Conservation (phyloP, 2,113 vertebrate species). For the Lepisosteus oculatus region DNA sequence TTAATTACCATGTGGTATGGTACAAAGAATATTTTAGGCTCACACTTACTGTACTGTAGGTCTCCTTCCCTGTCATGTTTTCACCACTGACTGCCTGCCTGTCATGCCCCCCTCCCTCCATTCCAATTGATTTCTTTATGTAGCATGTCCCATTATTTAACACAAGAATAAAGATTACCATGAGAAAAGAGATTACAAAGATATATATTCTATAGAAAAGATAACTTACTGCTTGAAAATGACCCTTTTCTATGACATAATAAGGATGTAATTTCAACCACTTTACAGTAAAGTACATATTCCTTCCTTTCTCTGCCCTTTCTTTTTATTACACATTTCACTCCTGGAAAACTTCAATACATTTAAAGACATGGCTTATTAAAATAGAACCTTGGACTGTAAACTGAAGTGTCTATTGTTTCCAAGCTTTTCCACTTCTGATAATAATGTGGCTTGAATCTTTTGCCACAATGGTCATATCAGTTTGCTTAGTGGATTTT, state of each 20-base stretch:
- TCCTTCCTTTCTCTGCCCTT: not conserved
- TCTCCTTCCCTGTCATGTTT: slow-evolving; percentile 41
- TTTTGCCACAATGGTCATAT: too few species aligned
- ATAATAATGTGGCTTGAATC: too few species aligned
- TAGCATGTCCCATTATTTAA: slow-evolving; percentile 10
- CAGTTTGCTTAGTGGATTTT: too few species aligned
- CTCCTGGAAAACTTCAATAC: not conserved
- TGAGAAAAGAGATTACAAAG: slow-evolving; percentile 9
- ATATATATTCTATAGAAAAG: not conserved
- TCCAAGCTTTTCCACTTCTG: too few species aligned
- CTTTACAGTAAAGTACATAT: slow-evolving; percentile 2
- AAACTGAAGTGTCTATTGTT: not conserved
- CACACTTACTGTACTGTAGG: not conserved
- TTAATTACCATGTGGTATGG: too few species aligned
- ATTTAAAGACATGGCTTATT: not conserved
- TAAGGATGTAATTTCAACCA: slow-evolving; percentile 16
- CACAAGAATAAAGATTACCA: slow-evolving; percentile 8
- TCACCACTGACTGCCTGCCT: not conserved
- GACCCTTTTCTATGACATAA: slow-evolving; percentile 7
- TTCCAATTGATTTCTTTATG: slow-evolving; percentile 23
- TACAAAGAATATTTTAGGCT: not conserved
- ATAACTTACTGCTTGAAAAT: slow-evolving; percentile 3
- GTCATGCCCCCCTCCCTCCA: not conserved
- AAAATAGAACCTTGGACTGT: not conserved
- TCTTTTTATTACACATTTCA: not conserved